A percentile compares a stretch with the other conserved stretches of the same genome.
These are phyloP conservation scores for Cotesia chilonis DNA, from an alignment of 1,140 invertebrate species.

Conservation along the genomic window DNA sequence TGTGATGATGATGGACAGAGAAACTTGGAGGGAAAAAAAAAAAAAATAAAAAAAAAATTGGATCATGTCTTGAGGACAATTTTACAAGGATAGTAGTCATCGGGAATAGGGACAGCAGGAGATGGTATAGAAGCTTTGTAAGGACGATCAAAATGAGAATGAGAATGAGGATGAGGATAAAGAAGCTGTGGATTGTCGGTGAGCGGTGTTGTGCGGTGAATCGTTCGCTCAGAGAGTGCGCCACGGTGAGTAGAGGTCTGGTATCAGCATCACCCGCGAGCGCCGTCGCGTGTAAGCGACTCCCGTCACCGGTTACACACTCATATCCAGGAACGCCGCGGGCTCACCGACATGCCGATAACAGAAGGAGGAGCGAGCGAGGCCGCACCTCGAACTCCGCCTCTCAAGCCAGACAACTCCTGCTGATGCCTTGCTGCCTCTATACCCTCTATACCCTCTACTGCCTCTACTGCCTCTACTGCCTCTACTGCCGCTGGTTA, in stretches of 20 bases:
- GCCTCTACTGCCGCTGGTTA: too few relatives aligned
- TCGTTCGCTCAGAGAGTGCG: slow-evolving; percentile 32
- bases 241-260: slow-evolving; percentile 25
- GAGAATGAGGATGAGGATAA: background rate
- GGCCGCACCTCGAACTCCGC: slow-evolving; percentile 40
- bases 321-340: slow-evolving; percentile 5
- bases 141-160: background rate
- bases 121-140: too few relatives aligned
- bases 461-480: too few relatives aligned
- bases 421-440: too few relatives aligned
- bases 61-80: too few relatives aligned
- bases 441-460: too few relatives aligned
- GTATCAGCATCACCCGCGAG: slow-evolving; percentile 22
- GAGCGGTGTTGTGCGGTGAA: background rate
- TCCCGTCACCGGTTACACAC: slow-evolving; percentile 2
- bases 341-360: background rate
- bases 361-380: slow-evolving; percentile 26
- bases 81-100: too few relatives aligned
- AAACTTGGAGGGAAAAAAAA: too few relatives aligned
- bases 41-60: too few relatives aligned
- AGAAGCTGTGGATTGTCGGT: background rate
- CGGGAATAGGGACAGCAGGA: too few relatives aligned
- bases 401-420: background rate
- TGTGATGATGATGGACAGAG: too few relatives aligned
- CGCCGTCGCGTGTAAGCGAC: slow-evolving; percentile 12